Evolutionary conservation across 2,797 vertebrate genomes (phyloP).

Genomic region (Phrynocephalus vlangalii): DNA sequence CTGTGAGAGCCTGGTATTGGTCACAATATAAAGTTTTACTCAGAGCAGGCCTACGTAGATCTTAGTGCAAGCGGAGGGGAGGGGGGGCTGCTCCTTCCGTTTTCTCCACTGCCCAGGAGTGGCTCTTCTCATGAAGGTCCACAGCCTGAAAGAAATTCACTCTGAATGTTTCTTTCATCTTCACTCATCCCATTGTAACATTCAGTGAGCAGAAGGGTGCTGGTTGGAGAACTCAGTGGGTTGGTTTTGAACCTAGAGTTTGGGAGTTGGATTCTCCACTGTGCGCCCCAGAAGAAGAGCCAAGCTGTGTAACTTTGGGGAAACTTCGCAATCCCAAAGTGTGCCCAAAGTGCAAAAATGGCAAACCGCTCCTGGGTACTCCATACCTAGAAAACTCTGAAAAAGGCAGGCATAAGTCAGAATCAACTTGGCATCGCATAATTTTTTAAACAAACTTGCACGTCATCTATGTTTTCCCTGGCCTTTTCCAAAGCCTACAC

Average conservation of each 20-base stretch:
- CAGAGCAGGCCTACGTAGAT: neutral
- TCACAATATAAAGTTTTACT: neutral
- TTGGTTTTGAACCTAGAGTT: no score
- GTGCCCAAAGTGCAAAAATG: no score
- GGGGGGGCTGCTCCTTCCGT: neutral
- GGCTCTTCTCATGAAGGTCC: neutral
- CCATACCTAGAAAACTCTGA: no score
- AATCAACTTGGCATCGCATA: no score
- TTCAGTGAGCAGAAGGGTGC: neutral
- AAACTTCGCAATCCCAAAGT: no score
- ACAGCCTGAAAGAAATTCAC: neutral
- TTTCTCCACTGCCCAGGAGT: neutral
- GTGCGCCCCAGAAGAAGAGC: no score
- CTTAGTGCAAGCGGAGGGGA: neutral
- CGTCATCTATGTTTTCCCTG: neutral
- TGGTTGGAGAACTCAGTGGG: neutral
- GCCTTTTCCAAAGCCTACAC: conserved; percentile 38
- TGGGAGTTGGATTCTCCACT: no score
- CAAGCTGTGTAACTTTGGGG: no score
- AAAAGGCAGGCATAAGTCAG: no score
- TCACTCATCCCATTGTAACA: neutral
- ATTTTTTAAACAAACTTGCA: neutral
- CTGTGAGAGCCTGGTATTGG: neutral
- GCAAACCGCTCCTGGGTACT: no score
- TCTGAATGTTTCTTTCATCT: no score